Evolutionary conservation across 1,140 invertebrate genomes (phyloP).

Genomic region (Sycobia sp.): DNA sequence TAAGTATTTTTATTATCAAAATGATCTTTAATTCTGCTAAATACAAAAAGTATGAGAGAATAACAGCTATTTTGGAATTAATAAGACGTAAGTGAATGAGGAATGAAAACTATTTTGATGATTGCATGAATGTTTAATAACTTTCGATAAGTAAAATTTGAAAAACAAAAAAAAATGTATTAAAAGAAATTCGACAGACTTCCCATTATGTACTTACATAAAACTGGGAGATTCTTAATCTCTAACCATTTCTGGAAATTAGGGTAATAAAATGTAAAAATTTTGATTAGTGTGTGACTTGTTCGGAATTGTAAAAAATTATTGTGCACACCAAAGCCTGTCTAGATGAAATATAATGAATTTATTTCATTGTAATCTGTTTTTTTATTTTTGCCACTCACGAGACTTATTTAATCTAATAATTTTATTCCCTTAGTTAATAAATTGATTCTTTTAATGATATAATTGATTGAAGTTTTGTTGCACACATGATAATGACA

Average conservation of each 20-base stretch:
- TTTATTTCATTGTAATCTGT: constrained; percentile 28
- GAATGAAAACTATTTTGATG: constrained; percentile 19
- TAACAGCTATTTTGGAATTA: constrained; percentile 4
- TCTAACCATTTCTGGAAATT: constrained; percentile 15
- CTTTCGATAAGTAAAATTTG: constrained; percentile 11
- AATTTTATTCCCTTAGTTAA: no score
- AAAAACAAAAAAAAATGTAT: constrained; percentile 3
- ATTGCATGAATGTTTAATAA: constrained; percentile 30
- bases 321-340: constrained; percentile 32
- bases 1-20: constrained; percentile 4
- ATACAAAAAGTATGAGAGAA: constrained; percentile 7
- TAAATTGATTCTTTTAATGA: no score
- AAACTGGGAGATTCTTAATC: constrained; percentile 16
- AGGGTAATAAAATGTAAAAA: constrained; percentile 8
- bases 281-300: constrained; percentile 20
- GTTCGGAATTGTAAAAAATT: constrained; percentile 22
- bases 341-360: constrained; percentile 34
- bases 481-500: no score
- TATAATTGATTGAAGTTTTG: no score
- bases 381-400: constrained; percentile 8
- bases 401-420: neutral
- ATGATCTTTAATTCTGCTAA: neutral
- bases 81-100: constrained; percentile 10
- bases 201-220: constrained; percentile 23
- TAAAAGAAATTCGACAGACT: constrained; percentile 7